Conservation (phyloP, 2,888 invertebrate species). For the Orthosia gothica region DNA sequence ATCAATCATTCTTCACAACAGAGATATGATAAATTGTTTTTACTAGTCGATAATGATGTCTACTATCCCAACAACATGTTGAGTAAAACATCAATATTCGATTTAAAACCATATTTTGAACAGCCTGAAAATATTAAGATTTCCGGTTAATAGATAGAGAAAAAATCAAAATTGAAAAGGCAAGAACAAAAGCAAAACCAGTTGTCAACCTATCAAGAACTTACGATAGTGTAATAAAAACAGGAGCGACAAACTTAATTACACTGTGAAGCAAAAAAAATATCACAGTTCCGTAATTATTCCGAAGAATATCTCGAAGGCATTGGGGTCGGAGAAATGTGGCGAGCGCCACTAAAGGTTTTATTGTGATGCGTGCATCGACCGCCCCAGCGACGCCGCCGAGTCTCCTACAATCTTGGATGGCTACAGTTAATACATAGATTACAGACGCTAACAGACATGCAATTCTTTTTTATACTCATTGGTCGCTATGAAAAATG, state of each 20-base stretch:
- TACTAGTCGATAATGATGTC: constrained; percentile 65
- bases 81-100: background rate
- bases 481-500: constrained; percentile 38
- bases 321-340: constrained; percentile 58
- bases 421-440: constrained; percentile 82
- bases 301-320: constrained; percentile 59
- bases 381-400: constrained; percentile 85
- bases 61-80: constrained; percentile 22
- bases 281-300: constrained; percentile 57
- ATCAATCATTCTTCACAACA: constrained; percentile 74
- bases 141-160: background rate
- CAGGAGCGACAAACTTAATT: constrained; percentile 20
- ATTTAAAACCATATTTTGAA: constrained; percentile 8
- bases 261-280: constrained; percentile 20
- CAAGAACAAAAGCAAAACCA: background rate
- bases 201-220: background rate
- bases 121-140: background rate
- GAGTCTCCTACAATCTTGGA: constrained; percentile 85
- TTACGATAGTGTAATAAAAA: constrained; percentile 1
- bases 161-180: background rate
- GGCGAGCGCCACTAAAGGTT: constrained; percentile 65
- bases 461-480: constrained; percentile 67
- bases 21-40: constrained; percentile 76
- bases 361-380: constrained; percentile 82
- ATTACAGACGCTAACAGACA: constrained; percentile 73